Base-by-base conservation (phyloP, 2,888 invertebrate species). In the Poecilus cupreus region DNA sequence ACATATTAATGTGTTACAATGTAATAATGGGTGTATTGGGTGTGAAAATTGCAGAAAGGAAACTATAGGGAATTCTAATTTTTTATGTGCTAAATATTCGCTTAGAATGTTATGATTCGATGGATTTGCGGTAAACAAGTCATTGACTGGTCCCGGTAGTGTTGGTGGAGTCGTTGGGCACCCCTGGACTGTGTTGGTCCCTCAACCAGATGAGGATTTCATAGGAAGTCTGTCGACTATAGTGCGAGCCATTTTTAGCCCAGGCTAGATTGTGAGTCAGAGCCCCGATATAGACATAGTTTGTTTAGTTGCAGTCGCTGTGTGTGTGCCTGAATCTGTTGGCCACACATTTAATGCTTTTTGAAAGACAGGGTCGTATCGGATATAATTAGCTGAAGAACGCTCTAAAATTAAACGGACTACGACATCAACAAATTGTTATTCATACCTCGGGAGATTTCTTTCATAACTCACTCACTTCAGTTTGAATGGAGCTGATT, bases 181-280 rank as follows among this genome's bases (percentile, higher is more conserved):
- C 32, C 81, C 81, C 81, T 81, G 75, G 32, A n/a, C 16, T 2
- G 54, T 79, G 68, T 80, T 78, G 70, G 68, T 80, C 70, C 79
- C 39, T 72, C 70, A 80, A 81, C 60, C 64, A 81, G 64, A 81
- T 75, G 81, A 81, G 75, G 60, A 60, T 75, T 81, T 81, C 81
- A 81, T 81, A 81, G 81, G 81, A 81, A 81, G 81, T 81, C 80
- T 80, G 80, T 74, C 72, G 80, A 74, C 80, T 80, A 80, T 72
- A 64, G 81, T 74, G 64, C 81, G 64, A 81, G 74, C 81, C 75
- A 81, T 75, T 81, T 81, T 81, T 81, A 81, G 75, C 81, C 64
- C 81, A 81, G 54, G 80, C 75, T 81, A 81, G 75, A 75, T 81
- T 81, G 75, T 81, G 81, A 81, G 75, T 81, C 81, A 81, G 64